Conservation (phyloP, 2,888 invertebrate genomes). For the Eupithecia vulgata region DNA sequence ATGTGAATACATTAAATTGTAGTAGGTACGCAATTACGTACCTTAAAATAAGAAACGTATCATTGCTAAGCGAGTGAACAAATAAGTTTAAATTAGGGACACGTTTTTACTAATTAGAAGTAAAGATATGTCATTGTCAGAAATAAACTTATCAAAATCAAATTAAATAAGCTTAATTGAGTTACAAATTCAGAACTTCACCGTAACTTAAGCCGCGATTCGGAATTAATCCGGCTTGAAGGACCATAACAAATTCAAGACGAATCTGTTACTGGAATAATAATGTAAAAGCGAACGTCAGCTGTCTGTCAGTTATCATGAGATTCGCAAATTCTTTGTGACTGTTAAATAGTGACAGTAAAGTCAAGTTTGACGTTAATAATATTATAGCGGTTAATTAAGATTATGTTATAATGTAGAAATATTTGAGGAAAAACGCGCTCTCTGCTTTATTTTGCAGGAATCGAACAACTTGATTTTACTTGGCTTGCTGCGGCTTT, state of each 20-base stretch:
- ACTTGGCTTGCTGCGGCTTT: not conserved
- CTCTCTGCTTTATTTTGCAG: not conserved
- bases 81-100: not conserved
- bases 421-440: not conserved
- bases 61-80: not conserved
- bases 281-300: constrained; percentile 49
- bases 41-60: not conserved
- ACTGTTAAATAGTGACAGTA: constrained; percentile 21
- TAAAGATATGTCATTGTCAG: constrained; percentile 13
- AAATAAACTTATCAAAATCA: constrained; percentile 12
- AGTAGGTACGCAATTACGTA: too few relatives aligned
- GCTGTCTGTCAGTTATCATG: constrained; percentile 45
- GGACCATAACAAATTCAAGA: constrained; percentile 36
- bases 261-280: constrained; percentile 45
- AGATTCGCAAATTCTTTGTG: constrained; percentile 44
- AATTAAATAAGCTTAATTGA: constrained; percentile 16
- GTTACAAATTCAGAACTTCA: constrained; percentile 23
- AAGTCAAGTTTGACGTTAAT: constrained; percentile 33
- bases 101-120: not conserved
- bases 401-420: constrained; percentile 1
- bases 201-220: constrained; percentile 25
- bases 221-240: constrained; percentile 31
- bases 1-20: too few relatives aligned
- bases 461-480: not conserved
- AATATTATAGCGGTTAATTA: constrained; percentile 10